Evolutionary conservation across 2,113 vertebrate species (phyloP).

Genomic region (Nycticebus coucang): DNA sequence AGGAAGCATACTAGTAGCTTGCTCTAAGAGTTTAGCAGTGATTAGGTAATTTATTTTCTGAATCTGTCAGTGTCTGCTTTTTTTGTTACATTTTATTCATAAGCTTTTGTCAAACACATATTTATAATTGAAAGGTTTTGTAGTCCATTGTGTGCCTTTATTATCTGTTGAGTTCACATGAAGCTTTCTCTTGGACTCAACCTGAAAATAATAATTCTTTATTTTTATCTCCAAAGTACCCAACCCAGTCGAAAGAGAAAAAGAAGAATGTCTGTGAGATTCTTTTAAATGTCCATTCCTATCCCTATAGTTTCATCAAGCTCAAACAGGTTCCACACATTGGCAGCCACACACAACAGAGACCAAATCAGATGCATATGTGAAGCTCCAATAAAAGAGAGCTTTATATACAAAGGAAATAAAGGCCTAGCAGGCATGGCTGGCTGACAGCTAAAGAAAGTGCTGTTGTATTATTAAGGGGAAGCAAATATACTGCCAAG

Average conservation of each 20-base stretch:
- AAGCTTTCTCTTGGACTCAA: conserved; percentile 28
- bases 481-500: conserved; percentile 15
- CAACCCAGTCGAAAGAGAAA: not conserved
- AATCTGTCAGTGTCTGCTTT: not conserved
- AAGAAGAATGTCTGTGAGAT: not conserved
- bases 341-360: conserved; percentile 6
- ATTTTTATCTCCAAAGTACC: conserved; percentile 59
- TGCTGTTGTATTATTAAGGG: conserved; percentile 32
- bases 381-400: conserved; percentile 57
- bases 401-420: conserved; percentile 11
- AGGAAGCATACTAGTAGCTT: not conserved
- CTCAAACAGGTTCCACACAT: conserved; percentile 55
- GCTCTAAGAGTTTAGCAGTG: not conserved
- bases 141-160: not conserved
- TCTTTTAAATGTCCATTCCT: conserved; percentile 22
- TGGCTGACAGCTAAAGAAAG: conserved; percentile 46
- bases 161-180: conserved; percentile 25
- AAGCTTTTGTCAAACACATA: conserved; percentile 7
- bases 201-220: conserved; percentile 55
- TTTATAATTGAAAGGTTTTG: not conserved
- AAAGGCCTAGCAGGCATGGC: conserved; percentile 26
- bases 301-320: not conserved
- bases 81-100: conserved; percentile 39
- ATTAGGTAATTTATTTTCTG: conserved; percentile 4
- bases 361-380: conserved; percentile 41